Evolutionary conservation across 2,113 vertebrate species (phyloP).

Genomic region (Dryoscopus gambensis): DNA sequence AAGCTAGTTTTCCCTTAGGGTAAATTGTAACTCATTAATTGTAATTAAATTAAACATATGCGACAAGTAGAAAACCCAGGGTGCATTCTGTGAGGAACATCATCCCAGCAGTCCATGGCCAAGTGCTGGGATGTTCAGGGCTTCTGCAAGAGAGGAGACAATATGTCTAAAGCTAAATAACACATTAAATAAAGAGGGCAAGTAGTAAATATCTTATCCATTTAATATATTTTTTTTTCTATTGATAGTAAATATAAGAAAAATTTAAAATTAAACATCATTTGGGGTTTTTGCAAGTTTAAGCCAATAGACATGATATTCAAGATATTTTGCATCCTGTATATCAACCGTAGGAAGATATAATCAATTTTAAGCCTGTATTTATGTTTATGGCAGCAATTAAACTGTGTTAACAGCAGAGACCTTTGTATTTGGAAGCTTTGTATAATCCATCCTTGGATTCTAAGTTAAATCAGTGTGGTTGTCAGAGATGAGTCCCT

Average conservation of each 20-base stretch:
- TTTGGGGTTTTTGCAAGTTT: not conserved
- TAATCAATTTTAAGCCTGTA: not conserved
- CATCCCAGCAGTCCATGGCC: not conserved
- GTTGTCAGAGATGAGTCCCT: constrained; percentile 25
- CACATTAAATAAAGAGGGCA: not conserved
- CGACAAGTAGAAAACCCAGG: constrained; percentile 70
- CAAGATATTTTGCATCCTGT: not conserved
- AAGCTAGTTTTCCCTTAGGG: constrained; percentile 73
- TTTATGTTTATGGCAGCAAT: constrained; percentile 2
- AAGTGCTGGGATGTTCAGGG: not conserved
- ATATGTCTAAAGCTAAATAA: not conserved
- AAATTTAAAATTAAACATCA: not conserved
- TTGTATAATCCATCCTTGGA: not conserved
- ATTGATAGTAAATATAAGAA: not conserved
- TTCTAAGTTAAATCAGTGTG: not conserved
- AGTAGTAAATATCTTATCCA: not conserved
- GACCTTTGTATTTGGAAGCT: not conserved
- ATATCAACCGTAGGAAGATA: not conserved
- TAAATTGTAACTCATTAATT: constrained; percentile 80
- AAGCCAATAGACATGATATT: not conserved
- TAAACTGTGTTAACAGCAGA: constrained; percentile 4
- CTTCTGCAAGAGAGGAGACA: not conserved
- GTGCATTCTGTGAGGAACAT: constrained; percentile 53
- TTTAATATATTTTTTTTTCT: not conserved
- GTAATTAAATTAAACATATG: constrained; percentile 79